A percentile compares a stretch with the other conserved stretches of the same genome.
These are phyloP conservation scores for Agelas oroides DNA, from an alignment of 37 sponge, comb jelly and placozoan species.

Conservation along the genomic window DNA sequence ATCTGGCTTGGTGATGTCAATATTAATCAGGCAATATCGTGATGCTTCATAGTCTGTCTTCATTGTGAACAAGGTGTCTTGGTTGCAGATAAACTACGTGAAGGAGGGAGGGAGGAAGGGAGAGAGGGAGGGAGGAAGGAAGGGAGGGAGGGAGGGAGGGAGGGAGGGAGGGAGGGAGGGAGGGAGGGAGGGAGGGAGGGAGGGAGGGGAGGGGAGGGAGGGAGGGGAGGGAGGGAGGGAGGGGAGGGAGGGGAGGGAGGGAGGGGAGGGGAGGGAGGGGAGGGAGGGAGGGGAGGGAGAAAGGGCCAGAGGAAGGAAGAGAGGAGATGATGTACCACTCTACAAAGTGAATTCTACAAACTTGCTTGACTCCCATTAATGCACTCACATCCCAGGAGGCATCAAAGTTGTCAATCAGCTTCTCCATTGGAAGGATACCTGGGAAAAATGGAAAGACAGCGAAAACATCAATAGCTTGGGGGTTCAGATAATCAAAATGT, in stretches of 20 bases:
- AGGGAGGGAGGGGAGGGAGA: too few relatives aligned
- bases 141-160: not conserved
- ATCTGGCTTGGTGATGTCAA: conserved; percentile 79
- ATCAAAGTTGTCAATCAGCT: conserved; percentile 90
- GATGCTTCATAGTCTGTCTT: conserved; percentile 85
- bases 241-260: too few relatives aligned
- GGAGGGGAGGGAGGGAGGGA: too few relatives aligned
- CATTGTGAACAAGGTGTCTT: conserved; percentile 76
- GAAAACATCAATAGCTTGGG: too few relatives aligned
- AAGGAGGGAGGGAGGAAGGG: not conserved
- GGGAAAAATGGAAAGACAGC: too few relatives aligned
- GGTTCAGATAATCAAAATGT: too few relatives aligned
- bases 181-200: not conserved
- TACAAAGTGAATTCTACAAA: too few relatives aligned
- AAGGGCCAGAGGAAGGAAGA: too few relatives aligned
- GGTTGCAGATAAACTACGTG: conserved; percentile 81
- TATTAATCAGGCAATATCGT: conserved; percentile 75
- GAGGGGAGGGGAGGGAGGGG: too few relatives aligned
- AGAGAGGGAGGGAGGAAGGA: not conserved
- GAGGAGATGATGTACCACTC: too few relatives aligned
- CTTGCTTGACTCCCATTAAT: too few relatives aligned
- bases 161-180: not conserved
- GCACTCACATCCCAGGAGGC: conserved; percentile 86
- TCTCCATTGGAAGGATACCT: conserved; percentile 70
- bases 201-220: too few relatives aligned